Evolutionary conservation across 2,797 vertebrate species (phyloP), one percentile per base, ranked within the genome.

Genomic region (Diglossa cyanea): DNA sequence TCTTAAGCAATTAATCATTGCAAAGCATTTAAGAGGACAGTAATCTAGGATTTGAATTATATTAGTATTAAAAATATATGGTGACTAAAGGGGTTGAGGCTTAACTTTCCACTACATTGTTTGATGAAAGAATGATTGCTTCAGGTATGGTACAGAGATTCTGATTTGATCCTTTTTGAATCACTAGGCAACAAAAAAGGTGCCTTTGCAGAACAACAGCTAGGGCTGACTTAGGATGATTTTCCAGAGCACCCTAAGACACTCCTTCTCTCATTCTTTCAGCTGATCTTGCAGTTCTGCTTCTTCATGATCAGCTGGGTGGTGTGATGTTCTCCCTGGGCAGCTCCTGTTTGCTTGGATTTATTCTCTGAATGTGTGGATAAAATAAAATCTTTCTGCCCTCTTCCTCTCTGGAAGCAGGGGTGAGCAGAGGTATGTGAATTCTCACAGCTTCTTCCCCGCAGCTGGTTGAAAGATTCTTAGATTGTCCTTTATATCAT

Each of bases 41-140:
- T 76, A 63, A 91, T 84, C 68, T 85, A 68, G 85, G 82, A 95
- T 92, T 93, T 95, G 33, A 93, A 92, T 89, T 93, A 85, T 13
- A 33, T 28, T 74, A 61, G 31, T 37, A 77, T 85, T 92, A 70
- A 90, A 93, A 90, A 95, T 72, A 68, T 21, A 65, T 6, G 33
- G 54, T 66, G 54, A 72, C 61, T 88, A 66, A 85, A 85, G 57
- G 20, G 75, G 19, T 28, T 45, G 66, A 94, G 44, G 70, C 44
- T 95, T 91, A 93, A 86, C 30, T 93, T 88, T 62, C 65, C 30
- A 80, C 24, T 44, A 40, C 11, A 10, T 44, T 83, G 51, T 73
- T 72, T 90, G 65, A 65, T 62, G 55, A 77, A 17, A 80, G 50
- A 74, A 78, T 80, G 37, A 35, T 39, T 35, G 58, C 70, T 80